phyloP scores from a whole-genome alignment of 2,797 vertebrate species.

The Malacoraja senta region DNA sequence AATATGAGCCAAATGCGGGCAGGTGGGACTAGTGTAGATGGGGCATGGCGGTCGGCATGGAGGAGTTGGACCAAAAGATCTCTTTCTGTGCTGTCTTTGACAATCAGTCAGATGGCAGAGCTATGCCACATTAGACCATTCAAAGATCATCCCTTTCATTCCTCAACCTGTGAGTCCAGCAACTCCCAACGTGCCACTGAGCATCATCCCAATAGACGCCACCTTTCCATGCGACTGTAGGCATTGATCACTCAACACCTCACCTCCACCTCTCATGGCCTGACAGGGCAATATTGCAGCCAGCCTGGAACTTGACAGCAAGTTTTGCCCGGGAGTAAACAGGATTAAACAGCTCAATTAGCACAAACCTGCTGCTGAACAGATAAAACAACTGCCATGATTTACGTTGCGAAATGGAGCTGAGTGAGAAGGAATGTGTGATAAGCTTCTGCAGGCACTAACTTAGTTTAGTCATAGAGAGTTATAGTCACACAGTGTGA shows the following conservation, averaged over 20 bases:
- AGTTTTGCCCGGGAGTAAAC: background rate
- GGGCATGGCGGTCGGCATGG: no score
- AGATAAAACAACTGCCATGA: background rate
- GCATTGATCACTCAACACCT: no score
- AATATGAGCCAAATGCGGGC: no score
- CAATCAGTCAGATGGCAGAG: background rate
- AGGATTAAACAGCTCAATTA: conserved; percentile 4
- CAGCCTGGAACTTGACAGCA: background rate
- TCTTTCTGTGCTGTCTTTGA: no score
- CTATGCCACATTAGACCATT: background rate
- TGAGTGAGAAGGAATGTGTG: background rate
- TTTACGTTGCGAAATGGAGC: background rate
- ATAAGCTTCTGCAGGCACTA: background rate
- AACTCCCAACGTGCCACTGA: background rate
- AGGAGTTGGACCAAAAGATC: no score
- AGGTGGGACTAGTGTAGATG: no score
- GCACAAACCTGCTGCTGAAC: background rate
- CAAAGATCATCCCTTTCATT: background rate
- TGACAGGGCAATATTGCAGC: background rate
- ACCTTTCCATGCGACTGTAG: background rate
- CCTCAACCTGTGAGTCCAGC: background rate
- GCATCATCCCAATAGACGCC: background rate
- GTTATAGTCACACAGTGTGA: no score
- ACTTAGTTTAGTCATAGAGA: no score
- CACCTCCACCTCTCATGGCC: no score